Percentiles rank a stretch among this genome's conserved stretches.
Evolutionary conservation across 2,797 vertebrate genomes (phyloP).

Genomic region (Chiroxiphia lanceolata): DNA sequence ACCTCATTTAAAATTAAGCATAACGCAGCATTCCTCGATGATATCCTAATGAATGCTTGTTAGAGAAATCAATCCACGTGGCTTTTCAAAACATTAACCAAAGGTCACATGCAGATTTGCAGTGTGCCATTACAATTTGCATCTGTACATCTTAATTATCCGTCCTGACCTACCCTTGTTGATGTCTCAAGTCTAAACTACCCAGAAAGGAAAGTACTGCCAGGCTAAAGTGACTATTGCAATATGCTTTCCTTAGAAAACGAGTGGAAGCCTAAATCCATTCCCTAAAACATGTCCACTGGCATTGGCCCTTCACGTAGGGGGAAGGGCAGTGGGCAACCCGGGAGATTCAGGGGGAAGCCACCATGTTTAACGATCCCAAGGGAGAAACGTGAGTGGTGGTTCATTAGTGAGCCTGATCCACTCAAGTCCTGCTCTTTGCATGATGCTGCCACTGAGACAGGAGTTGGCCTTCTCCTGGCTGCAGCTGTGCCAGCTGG

Average conservation of each 20-base stretch:
- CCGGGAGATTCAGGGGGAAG: background rate
- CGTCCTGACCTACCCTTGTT: background rate
- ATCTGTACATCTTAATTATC: background rate
- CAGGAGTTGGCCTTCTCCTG: background rate
- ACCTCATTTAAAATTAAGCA: background rate
- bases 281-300: accelerated
- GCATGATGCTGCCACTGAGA: accelerated
- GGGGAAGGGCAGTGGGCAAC: background rate
- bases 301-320: accelerated
- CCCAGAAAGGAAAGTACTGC: background rate
- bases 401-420: background rate
- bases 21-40: accelerated
- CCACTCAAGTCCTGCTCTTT: background rate
- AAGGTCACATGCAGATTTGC: background rate
- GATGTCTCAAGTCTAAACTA: background rate
- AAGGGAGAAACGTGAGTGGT: accelerated
- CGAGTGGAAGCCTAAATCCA: background rate
- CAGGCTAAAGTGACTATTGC: background rate
- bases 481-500: background rate
- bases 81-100: background rate
- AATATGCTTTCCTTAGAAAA: background rate
- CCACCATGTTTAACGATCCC: background rate
- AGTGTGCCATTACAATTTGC: background rate
- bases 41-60: background rate
- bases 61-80: background rate